Conservation (phyloP, 2,888 invertebrate genomes). For the Eupithecia insigniata region DNA sequence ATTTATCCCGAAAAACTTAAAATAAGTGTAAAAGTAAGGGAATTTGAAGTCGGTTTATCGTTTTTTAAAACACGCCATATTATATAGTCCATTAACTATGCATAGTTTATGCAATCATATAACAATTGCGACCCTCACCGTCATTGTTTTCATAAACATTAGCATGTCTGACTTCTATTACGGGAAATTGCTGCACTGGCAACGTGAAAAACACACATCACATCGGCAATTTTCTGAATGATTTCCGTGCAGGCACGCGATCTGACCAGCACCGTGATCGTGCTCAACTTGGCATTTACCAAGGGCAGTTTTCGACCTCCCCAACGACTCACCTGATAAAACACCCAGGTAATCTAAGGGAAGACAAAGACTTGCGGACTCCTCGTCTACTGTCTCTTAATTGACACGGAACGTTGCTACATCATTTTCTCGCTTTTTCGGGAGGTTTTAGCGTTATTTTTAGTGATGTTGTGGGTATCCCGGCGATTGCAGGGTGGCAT, state of each 20-base stretch:
- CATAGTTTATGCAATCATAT: slow-evolving; percentile 12
- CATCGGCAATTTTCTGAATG: slow-evolving; percentile 63
- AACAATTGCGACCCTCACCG: slow-evolving; percentile 21
- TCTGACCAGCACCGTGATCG: slow-evolving; percentile 52
- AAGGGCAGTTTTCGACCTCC: slow-evolving; percentile 74
- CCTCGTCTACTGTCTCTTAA: slow-evolving; percentile 59
- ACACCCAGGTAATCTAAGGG: slow-evolving; percentile 70
- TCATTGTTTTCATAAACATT: slow-evolving; percentile 37
- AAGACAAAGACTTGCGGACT: slow-evolving; percentile 71
- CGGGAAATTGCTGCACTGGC: slow-evolving; percentile 43
- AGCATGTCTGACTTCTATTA: slow-evolving; percentile 41
- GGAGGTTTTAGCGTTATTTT: slow-evolving; percentile 65
- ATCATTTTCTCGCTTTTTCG: slow-evolving; percentile 55
- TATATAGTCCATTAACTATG: not conserved
- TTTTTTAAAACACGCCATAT: no score
- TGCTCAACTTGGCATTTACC: slow-evolving; percentile 57
- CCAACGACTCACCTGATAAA: slow-evolving; percentile 76
- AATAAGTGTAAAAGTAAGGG: no score
- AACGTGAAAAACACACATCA: slow-evolving; percentile 39
- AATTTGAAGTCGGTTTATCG: no score
- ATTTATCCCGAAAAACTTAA: no score
- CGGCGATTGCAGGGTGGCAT: slow-evolving; percentile 66
- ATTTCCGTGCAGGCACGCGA: slow-evolving; percentile 65
- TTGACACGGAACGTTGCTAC: slow-evolving; percentile 69
- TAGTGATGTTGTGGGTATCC: slow-evolving; percentile 68